Percentiles rank a stretch among this genome's conserved stretches.
phyloP scores from a whole-genome alignment of 2,797 vertebrate genomes.

The Poeciliopsis infans region DNA sequence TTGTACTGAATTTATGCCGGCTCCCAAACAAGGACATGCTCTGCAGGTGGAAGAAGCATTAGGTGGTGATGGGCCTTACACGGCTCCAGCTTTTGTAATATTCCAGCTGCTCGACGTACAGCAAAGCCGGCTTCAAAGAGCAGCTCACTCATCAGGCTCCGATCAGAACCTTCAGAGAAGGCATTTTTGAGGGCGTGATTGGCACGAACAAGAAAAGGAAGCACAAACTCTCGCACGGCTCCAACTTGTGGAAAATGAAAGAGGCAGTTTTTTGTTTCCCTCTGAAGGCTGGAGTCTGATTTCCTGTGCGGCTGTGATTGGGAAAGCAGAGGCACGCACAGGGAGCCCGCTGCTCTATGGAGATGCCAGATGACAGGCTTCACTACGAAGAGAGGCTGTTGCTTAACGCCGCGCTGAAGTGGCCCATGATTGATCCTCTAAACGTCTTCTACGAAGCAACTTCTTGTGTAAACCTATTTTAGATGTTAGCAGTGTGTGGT shows the following conservation, averaged over 20 bases:
- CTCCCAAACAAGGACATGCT: conserved; percentile 18
- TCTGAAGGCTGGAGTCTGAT: conserved; percentile 78
- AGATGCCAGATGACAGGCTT: conserved; percentile 78
- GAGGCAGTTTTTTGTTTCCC: conserved; percentile 65
- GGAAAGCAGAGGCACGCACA: conserved; percentile 79
- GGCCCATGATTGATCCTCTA: conserved; percentile 70
- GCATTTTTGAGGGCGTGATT: conserved; percentile 72
- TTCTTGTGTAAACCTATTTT: conserved; percentile 53
- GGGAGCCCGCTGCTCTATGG: conserved; percentile 72
- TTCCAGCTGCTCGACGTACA: conserved; percentile 16
- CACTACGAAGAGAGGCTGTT: conserved; percentile 51
- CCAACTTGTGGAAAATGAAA: conserved; percentile 76
- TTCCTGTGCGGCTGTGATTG: conserved; percentile 82
- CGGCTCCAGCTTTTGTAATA: conserved; percentile 17
- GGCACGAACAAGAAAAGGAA: conserved; percentile 78
- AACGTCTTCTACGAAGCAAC: conserved; percentile 57
- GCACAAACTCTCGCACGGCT: conserved; percentile 67
- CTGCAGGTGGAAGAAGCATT: conserved; percentile 10
- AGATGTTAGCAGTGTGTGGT: conserved; percentile 2
- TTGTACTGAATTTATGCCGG: conserved; percentile 15
- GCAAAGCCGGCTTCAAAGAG: conserved; percentile 7
- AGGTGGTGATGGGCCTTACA: not conserved
- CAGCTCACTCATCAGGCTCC: conserved; percentile 5
- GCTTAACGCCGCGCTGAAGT: conserved; percentile 51
- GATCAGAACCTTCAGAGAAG: conserved; percentile 44